Evolutionary conservation across 2,888 invertebrate genomes (phyloP), one percentile per base, ranked within the genome.

Genomic region (Synanthedon tipuliformis): DNA sequence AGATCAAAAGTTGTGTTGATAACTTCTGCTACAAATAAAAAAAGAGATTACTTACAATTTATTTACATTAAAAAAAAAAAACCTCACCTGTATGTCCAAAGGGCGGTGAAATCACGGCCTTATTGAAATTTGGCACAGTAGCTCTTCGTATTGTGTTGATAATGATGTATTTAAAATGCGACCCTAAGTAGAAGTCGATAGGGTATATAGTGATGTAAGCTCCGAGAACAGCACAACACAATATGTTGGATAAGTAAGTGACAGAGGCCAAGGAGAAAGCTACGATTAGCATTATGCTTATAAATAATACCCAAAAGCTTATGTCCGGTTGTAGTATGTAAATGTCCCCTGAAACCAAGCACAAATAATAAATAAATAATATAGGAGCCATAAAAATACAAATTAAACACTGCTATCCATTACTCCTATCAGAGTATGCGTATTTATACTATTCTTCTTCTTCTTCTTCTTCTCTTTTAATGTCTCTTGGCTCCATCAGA

Each of bases 101-200:
- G 0, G 92, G 92, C 16, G 91, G 90, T 59, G 88, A 77, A 51
- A 92, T 69, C 18, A 90, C 75, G 18, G 91, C 92, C 15, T 73
- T 67, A 51, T 88, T 82, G 61, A 92, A 93, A n/a, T 85, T 76
- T 0, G 80, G 66, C 10, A 91, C 88, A 0, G 89, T 88, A 0
- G 90, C 89, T 57, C 93, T 88, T 57, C 93, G 79, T n/a, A 92
- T 69, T 0, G 89, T 82, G 64, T 93, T 93, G 16, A 93, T 81
- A 2, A 93, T 61, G 41, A 94, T 91, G 66, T 91, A 93, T 62
- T 91, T 91, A 60, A 94, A 73, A 74, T 89, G 90, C 40, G 91
- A 89, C 23, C 91, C 91, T 56, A 89, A 58, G 63, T 89, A 92
- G 64, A 90, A 89, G 75, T 93, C 93, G 11, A 93, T 68, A 45